Conservation (phyloP, 2,797 vertebrate genomes). For the Chaetophractus vellerosus region DNA sequence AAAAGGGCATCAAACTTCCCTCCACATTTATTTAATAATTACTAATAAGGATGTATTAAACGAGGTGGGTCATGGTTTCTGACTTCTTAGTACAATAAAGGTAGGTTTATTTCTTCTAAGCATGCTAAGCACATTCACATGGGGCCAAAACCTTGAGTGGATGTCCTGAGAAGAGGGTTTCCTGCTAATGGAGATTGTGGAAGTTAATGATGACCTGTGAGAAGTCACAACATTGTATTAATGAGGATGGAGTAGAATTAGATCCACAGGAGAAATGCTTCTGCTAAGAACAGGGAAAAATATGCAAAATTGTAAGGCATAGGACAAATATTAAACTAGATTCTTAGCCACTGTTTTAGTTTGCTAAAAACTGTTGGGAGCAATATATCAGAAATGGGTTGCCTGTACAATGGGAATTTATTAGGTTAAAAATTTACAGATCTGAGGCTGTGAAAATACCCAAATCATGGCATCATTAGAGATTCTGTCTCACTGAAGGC, state of each 20-base stretch:
- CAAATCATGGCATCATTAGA: no score
- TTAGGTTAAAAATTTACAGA: no score
- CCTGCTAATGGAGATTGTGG: background rate
- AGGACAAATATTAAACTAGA: constrained; percentile 4
- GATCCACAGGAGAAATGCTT: constrained; percentile 7
- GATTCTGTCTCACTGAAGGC: no score
- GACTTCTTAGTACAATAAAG: constrained; percentile 45
- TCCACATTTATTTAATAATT: constrained; percentile 70
- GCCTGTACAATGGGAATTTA: no score
- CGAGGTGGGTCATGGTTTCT: constrained; percentile 38
- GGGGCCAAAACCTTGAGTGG: background rate
- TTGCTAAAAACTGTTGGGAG: no score
- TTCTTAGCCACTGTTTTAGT: background rate
- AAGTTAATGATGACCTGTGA: constrained; percentile 51
- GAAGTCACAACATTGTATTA: background rate
- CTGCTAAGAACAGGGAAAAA: background rate
- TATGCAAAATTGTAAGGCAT: background rate
- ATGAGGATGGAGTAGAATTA: background rate
- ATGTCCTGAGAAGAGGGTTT: constrained; percentile 44
- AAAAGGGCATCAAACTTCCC: constrained; percentile 57
- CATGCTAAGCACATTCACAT: background rate
- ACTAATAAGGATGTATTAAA: constrained; percentile 63
- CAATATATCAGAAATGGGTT: no score
- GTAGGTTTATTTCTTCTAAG: constrained; percentile 54
- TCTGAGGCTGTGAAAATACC: no score